phyloP scores from a whole-genome alignment of 2,888 invertebrate species.

The Orgyia antiqua region DNA sequence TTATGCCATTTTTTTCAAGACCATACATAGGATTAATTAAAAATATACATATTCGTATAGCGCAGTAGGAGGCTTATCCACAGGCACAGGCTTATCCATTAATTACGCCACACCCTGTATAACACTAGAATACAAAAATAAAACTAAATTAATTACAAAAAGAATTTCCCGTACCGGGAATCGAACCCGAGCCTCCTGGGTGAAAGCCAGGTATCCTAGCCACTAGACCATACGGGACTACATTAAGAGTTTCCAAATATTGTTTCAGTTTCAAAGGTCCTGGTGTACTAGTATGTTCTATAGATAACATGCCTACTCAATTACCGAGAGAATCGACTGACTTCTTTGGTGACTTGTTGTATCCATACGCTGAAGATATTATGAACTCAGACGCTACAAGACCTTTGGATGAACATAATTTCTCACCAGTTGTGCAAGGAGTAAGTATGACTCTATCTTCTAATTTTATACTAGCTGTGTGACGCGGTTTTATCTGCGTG shows the following conservation, averaged over 20 bases:
- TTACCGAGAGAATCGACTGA: conserved; percentile 98
- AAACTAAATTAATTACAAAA: no score
- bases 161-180: conserved; percentile 75
- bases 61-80: no score
- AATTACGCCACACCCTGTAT: no score
- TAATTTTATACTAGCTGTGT: no score
- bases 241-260: conserved; percentile 5
- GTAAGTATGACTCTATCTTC: conserved; percentile 72
- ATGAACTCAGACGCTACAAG: conserved; percentile 89
- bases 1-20: background rate
- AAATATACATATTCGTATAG: no score
- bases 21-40: background rate
- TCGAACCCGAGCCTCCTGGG: conserved; percentile 87
- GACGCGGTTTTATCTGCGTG: no score
- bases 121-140: no score
- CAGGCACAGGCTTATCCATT: no score
- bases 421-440: conserved; percentile 83
- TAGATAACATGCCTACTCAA: conserved; percentile 99
- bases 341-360: conserved; percentile 95
- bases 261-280: conserved; percentile 91
- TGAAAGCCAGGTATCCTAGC: conserved; percentile 86
- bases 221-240: conserved; percentile 8
- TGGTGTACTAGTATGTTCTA: conserved; percentile 99
- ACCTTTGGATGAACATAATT: conserved; percentile 87
- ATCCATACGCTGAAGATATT: conserved; percentile 93